Evolutionary conservation across 2,113 vertebrate species (phyloP), one percentile per base, ranked within the genome.

Genomic region (Illadopsis cleaveri): DNA sequence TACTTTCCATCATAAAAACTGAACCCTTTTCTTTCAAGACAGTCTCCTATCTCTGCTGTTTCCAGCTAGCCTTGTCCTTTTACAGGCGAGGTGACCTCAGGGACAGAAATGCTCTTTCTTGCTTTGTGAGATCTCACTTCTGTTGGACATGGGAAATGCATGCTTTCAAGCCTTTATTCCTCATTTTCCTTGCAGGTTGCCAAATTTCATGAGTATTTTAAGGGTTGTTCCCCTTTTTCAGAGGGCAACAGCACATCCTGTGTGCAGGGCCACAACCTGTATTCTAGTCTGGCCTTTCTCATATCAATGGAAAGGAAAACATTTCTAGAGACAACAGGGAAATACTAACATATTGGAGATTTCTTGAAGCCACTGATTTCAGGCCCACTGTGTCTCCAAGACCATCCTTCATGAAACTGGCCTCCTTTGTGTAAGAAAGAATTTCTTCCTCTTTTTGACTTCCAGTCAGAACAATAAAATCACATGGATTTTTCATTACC

Each of bases 401-500:
- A 76, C 25, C 28, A 54, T 33, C 56, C 57, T 77, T 35, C 42
- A 58, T 5, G 35, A 84, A 72, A 81, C 38, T 42, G 24, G 15
- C 47, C 56, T 62, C 31, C 11, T 27, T 3, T 56, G 35, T 4
- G 1, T 33, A 95, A 42, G 70, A 75, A 76, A 86, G 30, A 65
- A 57, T 48, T 92, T 93, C 84, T 78, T 89, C 45, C 66, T 79
- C 72, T 73, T 91, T 89, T 62, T 21, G 6, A 42, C 47, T 54
- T 77, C 12, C 16, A 47, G 68, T 40, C 71, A 71, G 78, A 60
- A 73, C 58, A 89, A 48, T 27, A 82, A 86, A 93, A 54, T n/a
- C 19, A 35, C 33, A 18, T 1, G 27, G 37, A 10, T 17, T 85
- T 94, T 93, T 81, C 96, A 66, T 94, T 95, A 99, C 99, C 98